Evolutionary conservation across 1,140 invertebrate species (phyloP).

Genomic region (Calycopis cecrops): DNA sequence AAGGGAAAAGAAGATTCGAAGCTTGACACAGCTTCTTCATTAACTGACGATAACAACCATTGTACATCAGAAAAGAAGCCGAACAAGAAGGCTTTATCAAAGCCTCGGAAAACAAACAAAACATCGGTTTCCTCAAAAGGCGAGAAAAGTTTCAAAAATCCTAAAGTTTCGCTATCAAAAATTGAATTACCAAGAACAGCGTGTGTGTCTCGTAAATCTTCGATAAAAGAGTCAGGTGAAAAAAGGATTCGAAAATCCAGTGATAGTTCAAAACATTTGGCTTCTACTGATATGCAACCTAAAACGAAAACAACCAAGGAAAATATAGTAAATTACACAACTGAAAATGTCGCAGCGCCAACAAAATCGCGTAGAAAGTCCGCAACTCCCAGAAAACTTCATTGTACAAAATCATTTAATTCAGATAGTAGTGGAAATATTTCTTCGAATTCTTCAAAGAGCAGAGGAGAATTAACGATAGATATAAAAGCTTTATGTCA

Average conservation of each 20-base stretch:
- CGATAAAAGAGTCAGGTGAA: conserved; percentile 36
- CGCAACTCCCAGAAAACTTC: conserved; percentile 60
- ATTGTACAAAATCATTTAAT: conserved; percentile 53
- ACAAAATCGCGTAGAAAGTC: conserved; percentile 64
- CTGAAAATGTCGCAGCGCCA: conserved; percentile 28
- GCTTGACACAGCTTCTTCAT: conserved; percentile 22
- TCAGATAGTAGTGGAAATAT: conserved; percentile 38
- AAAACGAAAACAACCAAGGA: conserved; percentile 42
- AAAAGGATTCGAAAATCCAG: conserved; percentile 17
- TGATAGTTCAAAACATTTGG: neutral
- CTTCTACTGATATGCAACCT: conserved; percentile 19
- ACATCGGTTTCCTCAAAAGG: neutral
- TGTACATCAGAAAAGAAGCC: neutral
- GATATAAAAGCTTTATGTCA: conserved; percentile 20
- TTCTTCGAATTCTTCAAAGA: conserved; percentile 35
- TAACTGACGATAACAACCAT: conserved; percentile 28
- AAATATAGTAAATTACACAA: conserved; percentile 24
- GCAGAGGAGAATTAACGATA: conserved; percentile 20
- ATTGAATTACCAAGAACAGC: neutral
- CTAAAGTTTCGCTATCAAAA: neutral
- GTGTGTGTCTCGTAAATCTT: conserved; percentile 24
- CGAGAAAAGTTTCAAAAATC: neutral
- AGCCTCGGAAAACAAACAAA: conserved; percentile 1
- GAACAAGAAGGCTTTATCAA: neutral
- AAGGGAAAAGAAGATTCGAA: conserved; percentile 34